Conservation (phyloP, 2,113 vertebrate genomes). For the Ciconia boyciana region DNA sequence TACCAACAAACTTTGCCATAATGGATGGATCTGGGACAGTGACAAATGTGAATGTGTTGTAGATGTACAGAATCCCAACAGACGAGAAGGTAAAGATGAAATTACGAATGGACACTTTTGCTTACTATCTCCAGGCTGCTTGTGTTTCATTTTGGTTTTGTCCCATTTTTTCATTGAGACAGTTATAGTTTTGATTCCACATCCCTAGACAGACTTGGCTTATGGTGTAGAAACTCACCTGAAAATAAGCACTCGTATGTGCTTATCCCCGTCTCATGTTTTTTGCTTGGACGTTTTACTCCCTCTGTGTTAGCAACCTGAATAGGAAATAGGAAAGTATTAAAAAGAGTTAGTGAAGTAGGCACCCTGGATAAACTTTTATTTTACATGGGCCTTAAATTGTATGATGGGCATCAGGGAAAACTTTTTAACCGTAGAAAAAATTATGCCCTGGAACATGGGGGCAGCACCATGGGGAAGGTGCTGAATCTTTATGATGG, state of each 20-base stretch:
- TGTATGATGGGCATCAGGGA: neutral
- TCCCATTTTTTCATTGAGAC: neutral
- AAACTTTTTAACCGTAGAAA: neutral
- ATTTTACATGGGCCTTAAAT: neutral
- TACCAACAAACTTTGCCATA: conserved; percentile 71
- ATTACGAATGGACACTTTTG: neutral
- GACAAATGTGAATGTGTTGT: conserved; percentile 85
- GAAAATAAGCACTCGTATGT: neutral
- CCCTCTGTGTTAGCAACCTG: neutral
- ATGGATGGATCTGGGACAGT: conserved; percentile 89
- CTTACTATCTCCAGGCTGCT: neutral
- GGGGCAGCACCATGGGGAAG: neutral
- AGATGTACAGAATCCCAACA: conserved; percentile 60
- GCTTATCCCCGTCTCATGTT: neutral
- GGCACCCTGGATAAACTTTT: neutral
- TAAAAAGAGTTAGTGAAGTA: neutral
- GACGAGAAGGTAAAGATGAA: conserved; percentile 69
- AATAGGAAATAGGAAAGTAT: neutral
- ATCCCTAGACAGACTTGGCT: neutral
- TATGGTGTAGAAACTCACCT: neutral
- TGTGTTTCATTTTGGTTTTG: neutral
- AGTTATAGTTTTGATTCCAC: neutral
- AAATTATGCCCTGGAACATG: neutral
- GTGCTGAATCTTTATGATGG: neutral
- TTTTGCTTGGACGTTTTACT: neutral